phyloP scores from a whole-genome alignment of 2,113 vertebrate genomes.

The Myotis yumanensis region DNA sequence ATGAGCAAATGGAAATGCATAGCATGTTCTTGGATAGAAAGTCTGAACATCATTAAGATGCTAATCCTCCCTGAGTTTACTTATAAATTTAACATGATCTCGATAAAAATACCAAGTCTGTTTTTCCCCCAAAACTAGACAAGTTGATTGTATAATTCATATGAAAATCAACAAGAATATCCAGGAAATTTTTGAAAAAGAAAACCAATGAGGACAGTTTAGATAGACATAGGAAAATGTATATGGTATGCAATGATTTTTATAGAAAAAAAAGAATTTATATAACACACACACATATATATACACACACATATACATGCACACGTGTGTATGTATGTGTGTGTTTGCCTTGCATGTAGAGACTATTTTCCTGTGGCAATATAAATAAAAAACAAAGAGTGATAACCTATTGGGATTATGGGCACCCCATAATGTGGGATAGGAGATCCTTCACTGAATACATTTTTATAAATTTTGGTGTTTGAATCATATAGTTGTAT shows the following conservation, averaged over 20 bases:
- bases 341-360: not conserved
- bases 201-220: constrained; percentile 35
- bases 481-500: not conserved
- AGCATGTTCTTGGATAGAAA: constrained; percentile 69
- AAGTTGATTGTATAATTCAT: constrained; percentile 70
- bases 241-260: not conserved
- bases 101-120: constrained; percentile 68
- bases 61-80: constrained; percentile 68
- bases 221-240: constrained; percentile 31
- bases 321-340: not conserved
- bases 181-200: constrained; percentile 54
- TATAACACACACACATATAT: not conserved
- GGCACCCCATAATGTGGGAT: not conserved
- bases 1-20: constrained; percentile 63
- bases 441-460: not conserved
- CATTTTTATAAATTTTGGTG: not conserved
- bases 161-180: constrained; percentile 66
- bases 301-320: not conserved
- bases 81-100: constrained; percentile 74
- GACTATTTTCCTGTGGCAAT: not conserved
- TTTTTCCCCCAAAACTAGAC: constrained; percentile 28
- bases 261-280: constrained; percentile 3
- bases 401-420: not conserved
- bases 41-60: constrained; percentile 66
- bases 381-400: constrained; percentile 1